Percentiles rank a stretch among this genome's conserved stretches.
Conservation (phyloP, 92 coral and sea anemone species). For the Phenganax marumi region DNA sequence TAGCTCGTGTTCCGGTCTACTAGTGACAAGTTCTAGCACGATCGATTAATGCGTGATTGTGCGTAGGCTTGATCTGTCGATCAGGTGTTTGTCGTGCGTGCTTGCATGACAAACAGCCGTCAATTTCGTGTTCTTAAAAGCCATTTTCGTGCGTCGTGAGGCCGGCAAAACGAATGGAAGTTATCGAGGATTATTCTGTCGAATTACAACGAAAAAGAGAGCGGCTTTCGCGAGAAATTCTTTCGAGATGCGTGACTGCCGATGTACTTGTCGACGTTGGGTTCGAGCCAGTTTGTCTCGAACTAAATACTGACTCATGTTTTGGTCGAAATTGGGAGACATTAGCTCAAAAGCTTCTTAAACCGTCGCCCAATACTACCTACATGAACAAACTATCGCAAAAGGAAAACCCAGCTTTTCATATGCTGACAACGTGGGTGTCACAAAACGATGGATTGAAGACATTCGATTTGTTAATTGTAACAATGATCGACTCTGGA, state of each 20-base stretch:
- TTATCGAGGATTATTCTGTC: not conserved
- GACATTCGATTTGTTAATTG: conserved; percentile 22
- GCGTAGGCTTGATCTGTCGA: not conserved
- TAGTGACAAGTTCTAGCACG: too few species aligned
- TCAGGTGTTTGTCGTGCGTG: not conserved
- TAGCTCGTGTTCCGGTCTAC: too few species aligned
- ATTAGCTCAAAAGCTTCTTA: conserved; percentile 1
- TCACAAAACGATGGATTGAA: not conserved
- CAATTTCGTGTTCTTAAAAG: not conserved
- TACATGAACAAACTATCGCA: not conserved
- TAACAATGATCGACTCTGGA: conserved; percentile 14
- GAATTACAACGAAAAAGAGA: conserved; percentile 1
- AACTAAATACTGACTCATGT: conserved; percentile 16
- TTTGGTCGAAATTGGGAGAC: conserved; percentile 19
- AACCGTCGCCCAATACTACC: not conserved
- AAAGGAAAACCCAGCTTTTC: not conserved
- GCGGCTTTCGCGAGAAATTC: not conserved
- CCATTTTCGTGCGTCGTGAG: not conserved
- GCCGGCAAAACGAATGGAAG: not conserved
- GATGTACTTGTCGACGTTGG: conserved; percentile 1
- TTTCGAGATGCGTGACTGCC: not conserved
- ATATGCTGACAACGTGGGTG: not conserved
- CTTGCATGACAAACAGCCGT: not conserved
- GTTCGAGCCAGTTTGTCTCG: not conserved
- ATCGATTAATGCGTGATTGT: too few species aligned